Percentiles rank a stretch among this genome's conserved stretches.
Evolutionary conservation across 2,113 vertebrate genomes (phyloP).

Genomic region (Amphiprion ocellaris): DNA sequence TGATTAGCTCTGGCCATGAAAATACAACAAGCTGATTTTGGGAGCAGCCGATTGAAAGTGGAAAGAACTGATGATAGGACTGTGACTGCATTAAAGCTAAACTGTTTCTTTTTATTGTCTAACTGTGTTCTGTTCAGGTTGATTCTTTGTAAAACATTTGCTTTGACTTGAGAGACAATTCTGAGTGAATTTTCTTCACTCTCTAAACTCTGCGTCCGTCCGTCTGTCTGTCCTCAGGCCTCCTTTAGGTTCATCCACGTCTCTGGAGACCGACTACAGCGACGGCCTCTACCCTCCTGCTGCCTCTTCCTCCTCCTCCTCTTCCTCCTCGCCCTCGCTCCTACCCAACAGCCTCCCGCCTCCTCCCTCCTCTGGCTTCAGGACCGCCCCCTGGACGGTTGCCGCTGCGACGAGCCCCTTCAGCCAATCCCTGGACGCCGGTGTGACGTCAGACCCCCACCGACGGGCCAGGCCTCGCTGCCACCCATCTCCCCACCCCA

Average conservation of each 20-base stretch:
- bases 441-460: constrained; percentile 32
- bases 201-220: no score
- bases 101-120: no score
- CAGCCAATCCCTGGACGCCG: constrained; percentile 62
- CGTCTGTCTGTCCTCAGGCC: constrained; percentile 34
- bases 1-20: no score
- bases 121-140: no score
- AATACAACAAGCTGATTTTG: no score
- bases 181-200: no score
- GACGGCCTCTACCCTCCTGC: constrained; percentile 50
- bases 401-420: constrained; percentile 22
- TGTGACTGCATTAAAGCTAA: no score
- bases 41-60: no score
- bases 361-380: constrained; percentile 10
- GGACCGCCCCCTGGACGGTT: constrained; percentile 38
- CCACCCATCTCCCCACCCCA: constrained; percentile 76
- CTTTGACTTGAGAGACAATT: no score
- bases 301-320: constrained; percentile 67
- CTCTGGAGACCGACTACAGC: constrained; percentile 68
- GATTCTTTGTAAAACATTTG: no score
- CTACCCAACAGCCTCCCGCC: constrained; percentile 22
- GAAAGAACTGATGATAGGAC: no score
- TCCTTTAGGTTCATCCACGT: constrained; percentile 64
- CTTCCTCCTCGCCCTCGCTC: constrained; percentile 68
- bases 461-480: constrained; percentile 41